Evolutionary conservation across 1,140 invertebrate species (phyloP).

Genomic region (Pachyrhynchus sulphureomaculatus): DNA sequence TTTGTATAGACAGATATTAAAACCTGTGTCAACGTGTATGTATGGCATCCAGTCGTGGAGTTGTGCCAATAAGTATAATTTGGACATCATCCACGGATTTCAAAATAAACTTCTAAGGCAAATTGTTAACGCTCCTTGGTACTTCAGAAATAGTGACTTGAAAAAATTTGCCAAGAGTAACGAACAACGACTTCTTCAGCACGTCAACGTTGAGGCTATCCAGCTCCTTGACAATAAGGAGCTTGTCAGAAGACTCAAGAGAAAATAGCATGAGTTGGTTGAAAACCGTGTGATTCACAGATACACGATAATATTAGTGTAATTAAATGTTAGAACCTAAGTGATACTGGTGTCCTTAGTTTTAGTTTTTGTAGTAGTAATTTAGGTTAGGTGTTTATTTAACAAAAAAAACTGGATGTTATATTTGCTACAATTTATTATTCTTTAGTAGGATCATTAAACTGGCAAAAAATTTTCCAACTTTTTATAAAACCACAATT

Average conservation of each 20-base stretch:
- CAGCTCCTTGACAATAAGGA: not conserved
- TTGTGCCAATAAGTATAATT: constrained; percentile 29
- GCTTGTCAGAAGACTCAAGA: not conserved
- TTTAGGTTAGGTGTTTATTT: too few species aligned
- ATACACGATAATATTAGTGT: too few species aligned
- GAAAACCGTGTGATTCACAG: too few species aligned
- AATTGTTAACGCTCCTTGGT: constrained; percentile 30
- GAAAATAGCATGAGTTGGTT: too few species aligned
- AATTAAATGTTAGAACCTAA: too few species aligned
- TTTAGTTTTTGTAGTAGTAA: too few species aligned
- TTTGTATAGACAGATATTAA: constrained; percentile 42
- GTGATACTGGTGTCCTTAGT: too few species aligned
- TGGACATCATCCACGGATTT: constrained; percentile 35
- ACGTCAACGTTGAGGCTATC: not conserved
- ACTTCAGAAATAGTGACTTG: constrained; percentile 22
- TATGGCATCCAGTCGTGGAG: constrained; percentile 42
- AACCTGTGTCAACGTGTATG: constrained; percentile 39
- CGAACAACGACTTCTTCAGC: not conserved
- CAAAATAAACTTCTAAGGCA: constrained; percentile 42
- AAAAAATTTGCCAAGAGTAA: constrained; percentile 10
- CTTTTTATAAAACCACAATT: too few species aligned
- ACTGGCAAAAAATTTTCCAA: too few species aligned
- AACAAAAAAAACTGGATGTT: too few species aligned
- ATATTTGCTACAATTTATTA: too few species aligned
- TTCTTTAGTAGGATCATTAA: too few species aligned